These are phyloP conservation scores for Pteronotus mesoamericanus DNA, from an alignment of 2,797 vertebrate species.

Conservation along the genomic window DNA sequence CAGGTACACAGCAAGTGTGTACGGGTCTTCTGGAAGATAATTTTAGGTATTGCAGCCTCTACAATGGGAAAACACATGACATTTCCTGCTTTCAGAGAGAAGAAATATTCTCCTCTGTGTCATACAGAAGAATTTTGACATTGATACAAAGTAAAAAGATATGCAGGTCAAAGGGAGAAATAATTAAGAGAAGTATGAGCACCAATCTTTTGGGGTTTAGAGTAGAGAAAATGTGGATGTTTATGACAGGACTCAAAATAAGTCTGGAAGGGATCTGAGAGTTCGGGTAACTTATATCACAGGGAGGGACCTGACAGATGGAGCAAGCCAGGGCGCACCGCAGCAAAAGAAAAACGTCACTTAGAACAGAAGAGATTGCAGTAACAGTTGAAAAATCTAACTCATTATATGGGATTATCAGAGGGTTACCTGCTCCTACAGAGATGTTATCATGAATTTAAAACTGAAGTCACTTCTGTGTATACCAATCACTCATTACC, in stretches of 20 bases:
- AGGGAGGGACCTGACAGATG: background rate
- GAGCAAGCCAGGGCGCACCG: background rate
- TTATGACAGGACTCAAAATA: background rate
- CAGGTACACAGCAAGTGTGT: background rate
- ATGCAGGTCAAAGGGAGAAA: background rate
- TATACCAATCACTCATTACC: background rate
- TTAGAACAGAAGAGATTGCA: background rate
- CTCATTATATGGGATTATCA: background rate
- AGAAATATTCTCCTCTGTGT: background rate
- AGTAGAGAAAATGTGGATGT: background rate
- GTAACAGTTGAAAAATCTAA: background rate
- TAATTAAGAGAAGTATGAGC: background rate
- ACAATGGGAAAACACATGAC: background rate
- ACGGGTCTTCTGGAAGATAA: background rate
- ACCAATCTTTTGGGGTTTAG: background rate
- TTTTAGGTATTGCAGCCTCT: background rate
- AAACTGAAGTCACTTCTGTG: background rate
- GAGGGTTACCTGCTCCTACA: background rate
- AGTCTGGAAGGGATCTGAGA: background rate
- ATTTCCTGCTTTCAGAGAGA: background rate
- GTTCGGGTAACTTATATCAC: background rate
- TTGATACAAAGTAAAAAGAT: constrained; percentile 3
- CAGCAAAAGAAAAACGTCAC: background rate
- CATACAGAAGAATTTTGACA: background rate
- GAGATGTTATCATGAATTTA: background rate